Evolutionary conservation across 2,113 vertebrate genomes (phyloP), one percentile per base, ranked within the genome.

Genomic region (Barnardius zonarius): DNA sequence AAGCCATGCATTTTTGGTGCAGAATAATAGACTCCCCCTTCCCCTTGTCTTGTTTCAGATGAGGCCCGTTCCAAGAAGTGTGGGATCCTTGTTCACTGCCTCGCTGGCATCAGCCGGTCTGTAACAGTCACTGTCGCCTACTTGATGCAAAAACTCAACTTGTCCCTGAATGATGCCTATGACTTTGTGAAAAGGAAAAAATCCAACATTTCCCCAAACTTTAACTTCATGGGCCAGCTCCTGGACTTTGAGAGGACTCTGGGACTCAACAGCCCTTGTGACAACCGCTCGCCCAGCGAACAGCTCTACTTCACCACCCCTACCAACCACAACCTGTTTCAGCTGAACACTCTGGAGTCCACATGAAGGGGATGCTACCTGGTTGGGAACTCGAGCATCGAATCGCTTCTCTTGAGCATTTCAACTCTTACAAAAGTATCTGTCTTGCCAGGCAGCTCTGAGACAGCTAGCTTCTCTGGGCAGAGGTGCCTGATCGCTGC

Each of bases 151-250:
- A 99, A 99, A 98, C 99, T 99, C 97, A 99, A 99, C 98, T 98
- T 99, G 97, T 99, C 99, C 7, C 98, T 99, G 88, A 99, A 99
- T 0, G 99, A 99, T 12, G 99, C 99, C 82, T 99, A 99, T 68
- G 99, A 99, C 97, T 99, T 99, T 20, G 99, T 99, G 95, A 99
- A 99, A 97, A 98, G 99, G 96, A 99, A 99, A 98, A 99, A 99
- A 97, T 99, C 99, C 85, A 99, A 99, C 97, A 99, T 99, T 97
- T 99, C 99, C 5, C 99, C 99, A 27, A 99, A 99, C 96, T 99
- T 99, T 97, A 99, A 99, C 98, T 99, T 99, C 97, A 99, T 99
- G 99, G 99, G 99, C 92, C 99, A 99, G 79, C 99, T 99, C 44
- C 98, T 99, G 98, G 99, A 99, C 98, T 99, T 99, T 84, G 99